Conservation (phyloP, 2,888 invertebrate genomes). For the Pristionchus maxplancki region DNA sequence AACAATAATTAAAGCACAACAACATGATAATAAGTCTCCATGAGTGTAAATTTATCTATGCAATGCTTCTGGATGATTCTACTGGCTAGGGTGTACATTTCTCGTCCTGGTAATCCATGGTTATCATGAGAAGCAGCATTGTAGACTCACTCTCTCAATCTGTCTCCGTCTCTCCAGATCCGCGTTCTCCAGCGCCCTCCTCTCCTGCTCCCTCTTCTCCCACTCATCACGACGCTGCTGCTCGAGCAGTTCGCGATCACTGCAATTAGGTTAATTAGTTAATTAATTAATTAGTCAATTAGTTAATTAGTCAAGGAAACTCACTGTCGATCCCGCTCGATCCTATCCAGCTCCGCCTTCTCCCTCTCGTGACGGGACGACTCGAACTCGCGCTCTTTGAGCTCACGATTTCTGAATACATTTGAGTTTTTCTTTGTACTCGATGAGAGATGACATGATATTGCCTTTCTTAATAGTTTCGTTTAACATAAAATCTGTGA, state of each 20-base stretch:
- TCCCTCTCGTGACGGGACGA: conserved; percentile 59
- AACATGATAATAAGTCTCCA: too few relatives aligned
- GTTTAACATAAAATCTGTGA: too few relatives aligned
- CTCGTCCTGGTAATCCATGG: too few relatives aligned
- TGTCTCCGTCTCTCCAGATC: conserved; percentile 50
- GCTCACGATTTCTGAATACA: conserved; percentile 53
- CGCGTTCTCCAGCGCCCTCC: conserved; percentile 66
- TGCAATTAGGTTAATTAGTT: too few relatives aligned
- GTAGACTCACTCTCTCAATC: conserved; percentile 30
- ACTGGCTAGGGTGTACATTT: too few relatives aligned
- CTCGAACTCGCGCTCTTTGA: conserved; percentile 69
- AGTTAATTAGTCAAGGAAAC: background rate
- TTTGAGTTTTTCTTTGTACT: too few relatives aligned
- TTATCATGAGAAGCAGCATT: too few relatives aligned
- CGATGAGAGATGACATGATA: too few relatives aligned
- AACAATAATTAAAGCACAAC: background rate
- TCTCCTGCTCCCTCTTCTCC: conserved; percentile 72
- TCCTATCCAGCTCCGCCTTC: conserved; percentile 62
- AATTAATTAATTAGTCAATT: too few relatives aligned
- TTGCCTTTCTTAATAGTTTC: too few relatives aligned
- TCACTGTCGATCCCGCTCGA: conserved; percentile 67
- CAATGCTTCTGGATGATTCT: too few relatives aligned
- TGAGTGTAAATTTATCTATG: too few relatives aligned
- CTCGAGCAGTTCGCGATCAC: conserved; percentile 61
- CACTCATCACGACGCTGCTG: conserved; percentile 66